Base-by-base conservation (phyloP, 2,113 vertebrate species). In the Podarcis muralis region DNA sequence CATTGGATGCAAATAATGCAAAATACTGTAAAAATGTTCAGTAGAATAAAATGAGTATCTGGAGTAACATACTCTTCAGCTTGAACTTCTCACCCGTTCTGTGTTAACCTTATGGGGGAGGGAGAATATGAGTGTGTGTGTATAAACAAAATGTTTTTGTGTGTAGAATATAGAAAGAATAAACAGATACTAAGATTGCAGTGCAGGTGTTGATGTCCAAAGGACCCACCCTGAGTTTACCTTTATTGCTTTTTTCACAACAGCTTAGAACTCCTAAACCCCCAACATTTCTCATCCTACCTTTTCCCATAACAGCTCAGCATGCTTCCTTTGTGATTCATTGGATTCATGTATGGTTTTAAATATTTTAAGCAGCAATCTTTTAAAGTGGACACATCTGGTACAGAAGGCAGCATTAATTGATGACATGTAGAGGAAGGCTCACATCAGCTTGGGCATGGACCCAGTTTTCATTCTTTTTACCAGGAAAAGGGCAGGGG, bases 261-360 rank as follows among this genome's bases (percentile, higher is more conserved):
- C 59, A 78, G 11, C 13, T 77, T 83, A 57, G 83, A 83, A 27
- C 8, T 69, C 37, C 43, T 48, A 48, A 48, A 9, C 43, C 43
- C 43, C 43, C 8, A 48, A 53, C 48, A 53, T 53, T 53, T 53
- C 48, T 53, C 3, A 25, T 86, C 23, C n/a, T 79, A n/a, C 18
- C 12, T 65, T 86, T 76, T 15, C n/a, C 5, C 15, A 22, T 76
- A 69, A 88, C 1, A 35, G 23, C 9, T n/a, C 57, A 35, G 13
- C 78, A 68, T 83, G 5, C 81, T 68, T 40, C 6, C 72, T 83
- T 40, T 74, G 57, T 81, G 32, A 66, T 88, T 88, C 25, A 32
- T 43, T 75, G 11, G 4, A 59, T 43, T 48, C 27, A 81, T 81
- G 35, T 71, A 43, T 65, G 27, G 27, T n/a, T 81, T 53, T 37